These are phyloP conservation scores for Cylas formicarius DNA, from an alignment of 1,140 invertebrate species.

Conservation along the genomic window DNA sequence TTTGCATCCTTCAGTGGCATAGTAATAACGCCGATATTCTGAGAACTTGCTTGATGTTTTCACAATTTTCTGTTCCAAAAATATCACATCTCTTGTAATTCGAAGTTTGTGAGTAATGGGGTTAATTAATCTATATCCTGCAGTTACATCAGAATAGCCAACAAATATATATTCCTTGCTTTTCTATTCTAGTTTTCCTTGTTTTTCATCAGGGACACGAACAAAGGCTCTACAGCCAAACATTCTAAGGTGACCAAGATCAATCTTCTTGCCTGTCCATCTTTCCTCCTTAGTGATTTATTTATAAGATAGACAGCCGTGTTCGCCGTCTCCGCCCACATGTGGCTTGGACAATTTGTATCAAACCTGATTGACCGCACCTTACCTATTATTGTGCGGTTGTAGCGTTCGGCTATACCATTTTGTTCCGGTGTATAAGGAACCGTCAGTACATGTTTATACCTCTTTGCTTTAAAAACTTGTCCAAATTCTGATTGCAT, in stretches of 20 bases:
- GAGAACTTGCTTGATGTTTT: conserved; percentile 4
- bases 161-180: conserved; percentile 36
- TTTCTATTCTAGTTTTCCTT: conserved; percentile 38
- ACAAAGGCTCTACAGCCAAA: too few relatives aligned
- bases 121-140: conserved; percentile 39
- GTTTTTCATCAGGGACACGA: too few relatives aligned
- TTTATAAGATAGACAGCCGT: conserved; percentile 38
- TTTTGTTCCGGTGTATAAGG: conserved; percentile 43
- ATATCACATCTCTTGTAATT: too few relatives aligned
- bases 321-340: conserved; percentile 38
- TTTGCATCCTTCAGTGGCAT: not conserved
- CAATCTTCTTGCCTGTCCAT: conserved; percentile 23
- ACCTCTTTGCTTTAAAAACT: conserved; percentile 27
- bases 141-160: conserved; percentile 40
- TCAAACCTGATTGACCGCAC: conserved; percentile 25
- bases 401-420: conserved; percentile 38
- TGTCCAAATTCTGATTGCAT: conserved; percentile 25
- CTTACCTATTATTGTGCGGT: conserved; percentile 34
- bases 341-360: conserved; percentile 35
- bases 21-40: conserved; percentile 9
- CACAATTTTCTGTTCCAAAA: too few relatives aligned
- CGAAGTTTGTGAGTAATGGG: too few relatives aligned
- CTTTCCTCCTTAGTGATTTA: conserved; percentile 33
- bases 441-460: conserved; percentile 39
- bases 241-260: too few relatives aligned